Evolutionary conservation across 2,888 invertebrate species (phyloP).

Genomic region (Dione vanillae): DNA sequence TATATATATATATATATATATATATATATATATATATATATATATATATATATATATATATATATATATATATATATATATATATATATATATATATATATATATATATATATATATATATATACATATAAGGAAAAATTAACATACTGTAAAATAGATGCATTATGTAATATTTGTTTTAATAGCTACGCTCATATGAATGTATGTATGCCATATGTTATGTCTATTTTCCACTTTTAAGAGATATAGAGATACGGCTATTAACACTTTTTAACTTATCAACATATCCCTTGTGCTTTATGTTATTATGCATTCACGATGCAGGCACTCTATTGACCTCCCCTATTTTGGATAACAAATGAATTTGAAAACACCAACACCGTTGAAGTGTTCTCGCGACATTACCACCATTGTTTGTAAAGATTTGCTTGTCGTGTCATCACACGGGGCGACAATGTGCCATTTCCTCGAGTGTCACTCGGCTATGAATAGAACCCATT

Average conservation of each 20-base stretch:
- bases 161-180: no score
- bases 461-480: constrained; percentile 60
- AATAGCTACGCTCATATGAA: no score
- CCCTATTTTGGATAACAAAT: constrained; percentile 28
- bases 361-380: constrained; percentile 42
- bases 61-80: no score
- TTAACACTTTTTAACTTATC: neutral
- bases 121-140: no score
- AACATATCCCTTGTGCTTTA: neutral
- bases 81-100: no score
- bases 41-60: no score
- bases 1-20: no score
- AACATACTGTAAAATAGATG: no score
- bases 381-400: constrained; percentile 38
- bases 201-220: no score
- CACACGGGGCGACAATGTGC: constrained; percentile 53
- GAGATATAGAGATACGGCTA: neutral
- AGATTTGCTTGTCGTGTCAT: constrained; percentile 48
- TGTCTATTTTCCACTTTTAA: neutral
- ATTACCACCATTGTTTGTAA: constrained; percentile 43
- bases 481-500: constrained; percentile 63
- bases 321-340: constrained; percentile 8
- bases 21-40: no score
- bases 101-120: no score
- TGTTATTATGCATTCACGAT: constrained; percentile 3